phyloP scores from a whole-genome alignment of 2,888 invertebrate genomes.

The Leucophenga montana region DNA sequence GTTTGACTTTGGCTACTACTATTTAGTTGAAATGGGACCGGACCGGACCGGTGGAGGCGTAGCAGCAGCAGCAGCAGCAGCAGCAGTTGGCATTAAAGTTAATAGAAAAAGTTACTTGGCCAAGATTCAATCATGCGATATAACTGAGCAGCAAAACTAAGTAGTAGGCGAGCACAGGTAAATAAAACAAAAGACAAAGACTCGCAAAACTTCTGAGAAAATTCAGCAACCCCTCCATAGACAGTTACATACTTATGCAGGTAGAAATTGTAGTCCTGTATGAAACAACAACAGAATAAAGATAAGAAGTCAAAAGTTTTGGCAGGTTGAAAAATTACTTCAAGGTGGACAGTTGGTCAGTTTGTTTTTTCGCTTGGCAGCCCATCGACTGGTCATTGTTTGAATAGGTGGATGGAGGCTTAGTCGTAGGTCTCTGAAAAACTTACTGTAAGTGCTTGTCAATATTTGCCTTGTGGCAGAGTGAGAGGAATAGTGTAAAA shows the following conservation, averaged over 20 bases:
- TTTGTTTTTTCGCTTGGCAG: constrained; percentile 29
- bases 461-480: constrained; percentile 17
- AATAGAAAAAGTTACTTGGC: constrained; percentile 66
- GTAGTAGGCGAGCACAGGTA: constrained; percentile 20
- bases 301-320: constrained; percentile 62
- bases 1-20: constrained; percentile 7
- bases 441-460: constrained; percentile 15
- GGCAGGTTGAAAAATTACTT: constrained; percentile 63
- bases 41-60: not conserved
- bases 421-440: too few species aligned
- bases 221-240: constrained; percentile 34
- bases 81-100: constrained; percentile 53
- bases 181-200: constrained; percentile 18
- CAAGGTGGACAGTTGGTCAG: constrained; percentile 65
- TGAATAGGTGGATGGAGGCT: not conserved
- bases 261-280: not conserved
- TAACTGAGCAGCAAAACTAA: constrained; percentile 49
- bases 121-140: constrained; percentile 66
- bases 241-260: not conserved
- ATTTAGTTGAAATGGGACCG: not conserved
- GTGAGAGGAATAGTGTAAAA: not conserved
- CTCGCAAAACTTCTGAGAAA: not conserved
- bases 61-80: not conserved
- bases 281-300: constrained; percentile 37
- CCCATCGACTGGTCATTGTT: not conserved